phyloP scores from a whole-genome alignment of 2,888 invertebrate genomes.

The Orthosia gracilis region DNA sequence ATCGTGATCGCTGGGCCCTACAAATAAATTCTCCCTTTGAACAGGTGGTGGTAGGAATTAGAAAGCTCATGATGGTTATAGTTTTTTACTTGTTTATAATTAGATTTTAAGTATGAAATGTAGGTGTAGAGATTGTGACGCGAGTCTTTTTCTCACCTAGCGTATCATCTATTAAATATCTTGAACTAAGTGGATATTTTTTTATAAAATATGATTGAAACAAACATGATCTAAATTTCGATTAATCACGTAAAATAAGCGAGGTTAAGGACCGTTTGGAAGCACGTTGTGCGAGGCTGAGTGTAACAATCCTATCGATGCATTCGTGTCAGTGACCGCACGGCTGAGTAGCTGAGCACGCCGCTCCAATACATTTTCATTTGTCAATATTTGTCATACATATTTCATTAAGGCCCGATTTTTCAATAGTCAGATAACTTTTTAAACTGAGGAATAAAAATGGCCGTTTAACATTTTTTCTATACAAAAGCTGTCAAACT shows the following conservation, averaged over 20 bases:
- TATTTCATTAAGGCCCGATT: too few relatives aligned
- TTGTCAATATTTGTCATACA: too few relatives aligned
- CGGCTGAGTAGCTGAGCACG: conserved; percentile 38
- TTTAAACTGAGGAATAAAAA: too few relatives aligned
- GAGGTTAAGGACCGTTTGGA: conserved; percentile 68
- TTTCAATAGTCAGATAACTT: too few relatives aligned
- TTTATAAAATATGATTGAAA: conserved; percentile 43
- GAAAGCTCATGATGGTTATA: conserved; percentile 42
- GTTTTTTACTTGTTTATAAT: conserved; percentile 43
- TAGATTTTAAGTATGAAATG: conserved; percentile 27
- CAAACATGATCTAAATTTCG: conserved; percentile 47
- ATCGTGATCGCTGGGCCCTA: conserved; percentile 50
- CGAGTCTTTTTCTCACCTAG: conserved; percentile 23
- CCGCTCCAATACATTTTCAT: conserved; percentile 56
- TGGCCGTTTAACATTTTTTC: too few relatives aligned
- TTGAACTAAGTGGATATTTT: conserved; percentile 22
- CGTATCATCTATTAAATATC: conserved; percentile 20
- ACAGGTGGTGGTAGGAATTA: conserved; percentile 68
- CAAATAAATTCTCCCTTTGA: conserved; percentile 66
- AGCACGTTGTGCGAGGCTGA: conserved; percentile 58
- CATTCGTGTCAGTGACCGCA: conserved; percentile 71
- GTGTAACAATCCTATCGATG: conserved; percentile 66
- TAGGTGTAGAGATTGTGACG: conserved; percentile 22
- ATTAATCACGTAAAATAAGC: conserved; percentile 64
- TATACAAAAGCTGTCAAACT: too few relatives aligned